A percentile compares a stretch with the other conserved stretches of the same genome.
These are phyloP conservation scores for Mus caroli DNA, from an alignment of 2,797 vertebrate species.

Conservation along the genomic window DNA sequence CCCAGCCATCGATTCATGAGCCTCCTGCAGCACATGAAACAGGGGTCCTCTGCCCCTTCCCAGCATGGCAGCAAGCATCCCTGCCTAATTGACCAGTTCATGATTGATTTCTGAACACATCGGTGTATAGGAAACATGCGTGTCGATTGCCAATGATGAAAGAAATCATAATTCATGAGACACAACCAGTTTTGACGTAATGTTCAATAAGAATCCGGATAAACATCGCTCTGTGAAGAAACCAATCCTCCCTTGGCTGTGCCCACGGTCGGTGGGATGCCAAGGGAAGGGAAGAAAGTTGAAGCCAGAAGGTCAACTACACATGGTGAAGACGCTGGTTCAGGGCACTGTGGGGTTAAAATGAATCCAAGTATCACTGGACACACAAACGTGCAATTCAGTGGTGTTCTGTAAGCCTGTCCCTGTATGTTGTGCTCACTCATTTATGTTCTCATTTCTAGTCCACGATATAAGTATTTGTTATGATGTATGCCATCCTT, in stretches of 20 bases:
- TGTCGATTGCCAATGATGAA: not conserved
- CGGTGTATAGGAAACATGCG: not conserved
- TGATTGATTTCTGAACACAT: not conserved
- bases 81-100: not conserved
- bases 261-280: not conserved
- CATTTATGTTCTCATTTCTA: not conserved
- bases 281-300: not conserved
- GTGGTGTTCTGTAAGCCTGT: not conserved
- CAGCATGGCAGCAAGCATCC: not conserved
- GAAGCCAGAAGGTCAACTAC: not conserved
- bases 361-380: not conserved
- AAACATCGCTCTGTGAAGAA: constrained; percentile 9
- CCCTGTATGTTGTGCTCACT: constrained; percentile 5
- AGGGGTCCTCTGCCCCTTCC: not conserved
- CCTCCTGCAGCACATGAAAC: not conserved
- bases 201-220: not conserved
- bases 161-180: not conserved
- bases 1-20: not conserved
- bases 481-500: not conserved
- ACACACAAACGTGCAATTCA: not conserved
- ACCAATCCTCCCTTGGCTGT: not conserved
- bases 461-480: not conserved
- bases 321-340: not conserved
- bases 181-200: not conserved
- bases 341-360: constrained; percentile 6